These are phyloP conservation scores for Brotula barbata DNA, from an alignment of 2,797 vertebrate genomes.

Conservation along the genomic window DNA sequence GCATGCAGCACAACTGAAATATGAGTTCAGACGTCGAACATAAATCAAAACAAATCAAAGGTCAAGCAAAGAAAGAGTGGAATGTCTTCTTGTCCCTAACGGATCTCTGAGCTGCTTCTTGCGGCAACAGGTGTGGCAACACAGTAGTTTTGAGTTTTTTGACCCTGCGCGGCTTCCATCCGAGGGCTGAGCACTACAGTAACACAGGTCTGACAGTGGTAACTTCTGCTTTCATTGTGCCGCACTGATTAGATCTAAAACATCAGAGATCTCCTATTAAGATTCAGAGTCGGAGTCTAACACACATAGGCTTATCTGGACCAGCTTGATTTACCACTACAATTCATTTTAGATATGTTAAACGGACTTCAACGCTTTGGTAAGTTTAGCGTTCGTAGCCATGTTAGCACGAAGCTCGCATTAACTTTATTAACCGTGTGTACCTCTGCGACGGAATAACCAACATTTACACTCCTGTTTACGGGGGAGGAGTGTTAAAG, in stretches of 20 bases:
- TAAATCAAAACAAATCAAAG: no score
- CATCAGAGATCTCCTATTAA: not conserved
- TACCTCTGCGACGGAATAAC: no score
- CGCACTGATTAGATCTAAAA: conserved; percentile 52
- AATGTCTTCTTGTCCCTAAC: no score
- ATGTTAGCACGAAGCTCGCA: conserved; percentile 43
- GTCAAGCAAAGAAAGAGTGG: no score
- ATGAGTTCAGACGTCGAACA: no score
- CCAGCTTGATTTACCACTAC: not conserved
- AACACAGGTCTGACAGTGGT: conserved; percentile 19
- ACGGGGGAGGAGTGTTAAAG: not conserved
- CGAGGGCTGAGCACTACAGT: conserved; percentile 15
- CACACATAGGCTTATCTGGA: not conserved
- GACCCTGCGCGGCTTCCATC: conserved; percentile 60
- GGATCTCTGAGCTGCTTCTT: no score
- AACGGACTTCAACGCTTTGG: conserved; percentile 17
- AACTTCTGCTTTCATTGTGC: conserved; percentile 50
- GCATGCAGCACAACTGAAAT: no score
- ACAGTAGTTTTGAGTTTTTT: conserved; percentile 29
- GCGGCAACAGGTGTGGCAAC: conserved; percentile 51
- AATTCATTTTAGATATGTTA: not conserved
- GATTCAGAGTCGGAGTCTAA: not conserved
- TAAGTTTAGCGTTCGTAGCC: conserved; percentile 58
- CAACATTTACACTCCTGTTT: no score
- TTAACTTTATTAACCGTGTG: not conserved